Evolutionary conservation across 2,888 invertebrate species (phyloP).

Genomic region (Sinodicranocentrus sp.): DNA sequence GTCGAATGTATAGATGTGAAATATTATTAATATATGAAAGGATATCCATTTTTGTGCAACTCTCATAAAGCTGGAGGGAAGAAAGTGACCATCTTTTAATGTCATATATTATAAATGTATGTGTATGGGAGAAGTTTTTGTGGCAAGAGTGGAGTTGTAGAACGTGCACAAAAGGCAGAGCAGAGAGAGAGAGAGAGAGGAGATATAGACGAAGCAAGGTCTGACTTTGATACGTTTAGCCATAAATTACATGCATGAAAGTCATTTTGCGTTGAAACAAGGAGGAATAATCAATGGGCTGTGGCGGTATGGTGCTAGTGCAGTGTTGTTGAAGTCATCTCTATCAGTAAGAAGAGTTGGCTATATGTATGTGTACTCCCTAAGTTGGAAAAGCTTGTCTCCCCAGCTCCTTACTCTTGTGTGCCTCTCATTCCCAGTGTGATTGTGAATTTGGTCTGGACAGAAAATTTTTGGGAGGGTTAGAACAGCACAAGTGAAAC

Average conservation of each 20-base stretch:
- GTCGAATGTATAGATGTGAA: constrained; percentile 54
- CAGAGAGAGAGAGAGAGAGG: background rate
- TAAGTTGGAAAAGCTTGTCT: background rate
- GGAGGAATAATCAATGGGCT: constrained; percentile 70
- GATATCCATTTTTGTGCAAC: constrained; percentile 7
- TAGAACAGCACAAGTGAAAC: constrained; percentile 22
- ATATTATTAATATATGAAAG: constrained; percentile 55
- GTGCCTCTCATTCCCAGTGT: constrained; percentile 60
- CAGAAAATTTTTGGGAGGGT: constrained; percentile 55
- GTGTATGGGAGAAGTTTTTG: background rate
- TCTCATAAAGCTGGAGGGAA: constrained; percentile 2
- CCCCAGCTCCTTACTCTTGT: background rate
- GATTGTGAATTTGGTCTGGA: constrained; percentile 68
- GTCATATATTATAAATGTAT: constrained; percentile 1
- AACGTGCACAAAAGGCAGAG: too few species aligned
- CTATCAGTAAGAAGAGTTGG: too few species aligned
- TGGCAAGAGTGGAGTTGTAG: too few species aligned
- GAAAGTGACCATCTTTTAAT: constrained; percentile 41
- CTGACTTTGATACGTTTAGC: constrained; percentile 70
- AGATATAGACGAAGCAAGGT: constrained; percentile 7
- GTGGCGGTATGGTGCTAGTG: constrained; percentile 47
- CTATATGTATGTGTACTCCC: constrained; percentile 37
- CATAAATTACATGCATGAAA: constrained; percentile 71
- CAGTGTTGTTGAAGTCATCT: constrained; percentile 64
- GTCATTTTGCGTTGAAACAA: constrained; percentile 71